Conservation (phyloP, 2,888 invertebrate genomes). For the Habroteleia sp. region DNA sequence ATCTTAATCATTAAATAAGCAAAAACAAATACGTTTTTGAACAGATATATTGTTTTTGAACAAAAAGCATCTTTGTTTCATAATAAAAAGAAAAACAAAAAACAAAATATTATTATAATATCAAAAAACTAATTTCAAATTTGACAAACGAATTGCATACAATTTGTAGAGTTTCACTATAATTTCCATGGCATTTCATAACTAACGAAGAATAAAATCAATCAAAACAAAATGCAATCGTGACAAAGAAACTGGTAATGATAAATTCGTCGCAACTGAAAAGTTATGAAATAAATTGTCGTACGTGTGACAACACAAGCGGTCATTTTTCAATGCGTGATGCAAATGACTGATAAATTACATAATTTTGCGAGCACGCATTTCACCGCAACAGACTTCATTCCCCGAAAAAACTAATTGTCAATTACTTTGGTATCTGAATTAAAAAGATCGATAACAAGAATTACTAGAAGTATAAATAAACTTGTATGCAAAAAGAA, state of each 20-base stretch:
- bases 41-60: neutral
- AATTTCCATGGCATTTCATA: constrained; percentile 37
- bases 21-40: too few relatives aligned
- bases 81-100: constrained; percentile 4
- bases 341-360: constrained; percentile 49
- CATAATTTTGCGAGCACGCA: constrained; percentile 28
- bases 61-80: constrained; percentile 1
- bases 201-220: constrained; percentile 44
- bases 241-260: constrained; percentile 27
- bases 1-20: too few relatives aligned
- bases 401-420: constrained; percentile 6
- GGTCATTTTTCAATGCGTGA: constrained; percentile 42
- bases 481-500: too few relatives aligned
- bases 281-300: constrained; percentile 50
- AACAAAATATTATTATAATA: too few relatives aligned
- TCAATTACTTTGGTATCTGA: neutral
- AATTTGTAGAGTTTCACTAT: constrained; percentile 24
- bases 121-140: constrained; percentile 3
- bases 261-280: constrained; percentile 6
- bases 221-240: constrained; percentile 46
- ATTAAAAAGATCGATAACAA: too few relatives aligned
- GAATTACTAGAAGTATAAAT: too few relatives aligned
- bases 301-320: constrained; percentile 44
- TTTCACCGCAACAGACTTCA: constrained; percentile 24
- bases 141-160: constrained; percentile 17